Percentiles rank a stretch among this genome's conserved stretches.
Evolutionary conservation across 2,888 invertebrate genomes (phyloP).

Genomic region (Archips xylosteana): DNA sequence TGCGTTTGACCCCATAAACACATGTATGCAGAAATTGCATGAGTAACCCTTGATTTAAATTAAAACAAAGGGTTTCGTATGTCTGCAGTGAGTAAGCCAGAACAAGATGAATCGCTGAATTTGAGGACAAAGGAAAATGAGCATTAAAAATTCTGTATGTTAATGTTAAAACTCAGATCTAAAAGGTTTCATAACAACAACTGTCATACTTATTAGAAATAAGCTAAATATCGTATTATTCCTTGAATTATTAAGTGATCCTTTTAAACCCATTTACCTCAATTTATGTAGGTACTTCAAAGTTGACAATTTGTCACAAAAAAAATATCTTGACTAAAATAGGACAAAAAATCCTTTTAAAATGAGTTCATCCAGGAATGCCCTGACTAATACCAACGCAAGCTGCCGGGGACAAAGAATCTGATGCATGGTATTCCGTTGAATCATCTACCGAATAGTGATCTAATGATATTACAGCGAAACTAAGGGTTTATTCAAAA

Average conservation of each 20-base stretch:
- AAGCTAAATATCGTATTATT: not conserved
- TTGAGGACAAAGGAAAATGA: constrained; percentile 38
- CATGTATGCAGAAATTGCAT: constrained; percentile 38
- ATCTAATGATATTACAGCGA: constrained; percentile 10
- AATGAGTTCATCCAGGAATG: constrained; percentile 53
- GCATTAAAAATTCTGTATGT: constrained; percentile 29
- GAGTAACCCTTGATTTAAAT: constrained; percentile 42
- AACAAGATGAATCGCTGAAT: constrained; percentile 39
- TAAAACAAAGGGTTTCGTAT: constrained; percentile 38
- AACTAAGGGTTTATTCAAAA: constrained; percentile 2
- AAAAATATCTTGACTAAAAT: not conserved
- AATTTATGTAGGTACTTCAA: not conserved
- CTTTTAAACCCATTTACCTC: too few relatives aligned
- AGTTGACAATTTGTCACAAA: not conserved
- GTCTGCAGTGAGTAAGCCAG: constrained; percentile 33
- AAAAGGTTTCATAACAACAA: not conserved
- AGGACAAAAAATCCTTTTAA: not conserved
- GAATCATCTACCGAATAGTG: constrained; percentile 50
- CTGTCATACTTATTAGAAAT: not conserved
- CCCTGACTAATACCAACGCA: constrained; percentile 54
- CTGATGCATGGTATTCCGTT: constrained; percentile 50
- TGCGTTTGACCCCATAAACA: constrained; percentile 24
- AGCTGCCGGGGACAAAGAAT: constrained; percentile 50
- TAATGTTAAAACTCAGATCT: constrained; percentile 9
- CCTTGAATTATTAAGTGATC: not conserved